Base-by-base conservation (phyloP, 2,888 invertebrate genomes). In the Tiliacea aurago region DNA sequence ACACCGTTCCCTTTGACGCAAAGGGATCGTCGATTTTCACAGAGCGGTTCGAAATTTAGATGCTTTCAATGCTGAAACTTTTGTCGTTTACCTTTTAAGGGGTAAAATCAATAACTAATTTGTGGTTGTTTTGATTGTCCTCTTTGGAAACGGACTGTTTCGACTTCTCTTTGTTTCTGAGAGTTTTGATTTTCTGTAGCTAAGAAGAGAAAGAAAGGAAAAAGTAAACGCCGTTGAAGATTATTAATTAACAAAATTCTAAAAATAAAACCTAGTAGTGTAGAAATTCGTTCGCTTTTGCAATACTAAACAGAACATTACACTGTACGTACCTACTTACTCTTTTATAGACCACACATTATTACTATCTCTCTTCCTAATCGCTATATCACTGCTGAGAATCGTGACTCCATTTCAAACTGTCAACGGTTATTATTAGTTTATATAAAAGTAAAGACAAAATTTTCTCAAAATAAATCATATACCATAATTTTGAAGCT, bases 21-120 rank as follows among this genome's bases (percentile, higher is more conserved):
- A 78, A 81, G 58, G 56, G 55, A 65, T 78, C 18, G 58, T 37
- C 49, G 3, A 53, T 66, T 67, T 79, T 37, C 65, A 66, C 49
- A 45, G 11, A 78, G 55, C 53, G 20, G 61, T 76, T 76, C 45
- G 58, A 56, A 62, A 75, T 81, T 68, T 63, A 67, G 61, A 71
- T 55, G 45, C 66, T 70, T 77, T 73, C 65, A 70, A 76, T 70
- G 53, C 33, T 10, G 15, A 64, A 78, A 78, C 49, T 83, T 81
- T 78, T 70, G 59, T 70, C 51, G 37, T 69, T 76, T 37, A 73
- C 62, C 59, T 66, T 70, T 73, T 64, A 58, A 51, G 47, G 61
- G 41, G 43, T 69, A 55, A 85, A 76, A 80, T 83, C 81, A 64
- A 83, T 82, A 83, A 82, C 61, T 70, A 70, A 76, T 82, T 82